Evolutionary conservation across 2,797 vertebrate species (phyloP).

Genomic region (Schizothorax lantsangensis): DNA sequence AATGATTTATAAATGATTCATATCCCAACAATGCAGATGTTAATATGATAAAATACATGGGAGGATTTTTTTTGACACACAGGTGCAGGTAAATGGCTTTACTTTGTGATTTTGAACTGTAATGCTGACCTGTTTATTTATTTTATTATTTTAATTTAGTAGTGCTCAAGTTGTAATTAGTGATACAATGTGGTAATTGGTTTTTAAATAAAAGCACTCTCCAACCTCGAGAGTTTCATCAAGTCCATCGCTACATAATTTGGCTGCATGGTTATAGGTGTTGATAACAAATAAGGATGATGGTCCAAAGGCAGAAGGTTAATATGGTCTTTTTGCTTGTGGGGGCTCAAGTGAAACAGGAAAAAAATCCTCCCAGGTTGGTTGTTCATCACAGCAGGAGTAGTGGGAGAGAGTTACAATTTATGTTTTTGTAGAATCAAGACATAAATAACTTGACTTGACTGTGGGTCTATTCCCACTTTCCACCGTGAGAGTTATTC

Average conservation of each 20-base stretch:
- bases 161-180: background rate
- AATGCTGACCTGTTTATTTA: background rate
- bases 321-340: constrained; percentile 1
- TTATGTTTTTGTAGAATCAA: constrained; percentile 27
- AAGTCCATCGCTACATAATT: background rate
- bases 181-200: background rate
- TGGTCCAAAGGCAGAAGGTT: constrained; percentile 1
- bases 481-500: background rate
- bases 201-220: background rate
- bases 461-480: constrained; percentile 3
- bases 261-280: background rate
- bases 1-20: constrained; percentile 10
- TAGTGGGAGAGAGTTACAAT: background rate
- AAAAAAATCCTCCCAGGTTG: constrained; percentile 24
- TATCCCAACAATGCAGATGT: constrained; percentile 3
- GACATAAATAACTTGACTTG: background rate
- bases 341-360: constrained; percentile 27
- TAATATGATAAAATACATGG: constrained; percentile 10
- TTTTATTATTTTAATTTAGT: background rate
- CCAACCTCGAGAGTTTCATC: background rate
- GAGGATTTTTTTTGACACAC: background rate
- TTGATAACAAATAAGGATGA: constrained; percentile 20
- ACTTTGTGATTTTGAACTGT: constrained; percentile 1
- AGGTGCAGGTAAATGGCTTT: background rate
- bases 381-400: constrained; percentile 42